These are phyloP conservation scores for Loripinus fragilis DNA, from an alignment of 2,888 invertebrate genomes.

Conservation along the genomic window DNA sequence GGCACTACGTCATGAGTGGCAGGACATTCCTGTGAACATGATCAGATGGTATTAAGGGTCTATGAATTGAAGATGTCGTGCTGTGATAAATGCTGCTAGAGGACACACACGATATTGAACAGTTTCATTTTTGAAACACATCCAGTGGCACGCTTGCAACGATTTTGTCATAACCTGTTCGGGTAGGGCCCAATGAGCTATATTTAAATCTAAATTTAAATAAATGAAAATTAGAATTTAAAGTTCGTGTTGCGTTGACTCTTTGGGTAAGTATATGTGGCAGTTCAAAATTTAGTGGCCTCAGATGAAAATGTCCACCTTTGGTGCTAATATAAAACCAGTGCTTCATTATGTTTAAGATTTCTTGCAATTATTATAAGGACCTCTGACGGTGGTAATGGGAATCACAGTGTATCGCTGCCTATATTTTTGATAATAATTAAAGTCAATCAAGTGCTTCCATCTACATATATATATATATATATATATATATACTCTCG, in stretches of 20 bases:
- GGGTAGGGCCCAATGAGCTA: background rate
- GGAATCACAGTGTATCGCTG: no score
- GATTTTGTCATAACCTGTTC: background rate
- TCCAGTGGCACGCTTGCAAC: background rate
- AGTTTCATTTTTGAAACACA: background rate
- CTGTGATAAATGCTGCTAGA: slow-evolving; percentile 21
- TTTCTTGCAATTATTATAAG: no score
- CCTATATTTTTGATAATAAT: no score
- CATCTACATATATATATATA: no score
- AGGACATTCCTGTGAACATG: slow-evolving; percentile 21
- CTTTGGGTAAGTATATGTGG: background rate
- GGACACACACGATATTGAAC: slow-evolving; percentile 29
- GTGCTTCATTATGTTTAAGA: no score
- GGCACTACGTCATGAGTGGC: slow-evolving; percentile 25
- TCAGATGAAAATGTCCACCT: no score
- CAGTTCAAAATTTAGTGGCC: no score
- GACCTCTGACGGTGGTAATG: no score
- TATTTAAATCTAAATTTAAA: background rate
- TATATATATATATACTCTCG: no score
- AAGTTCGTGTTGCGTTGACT: background rate
- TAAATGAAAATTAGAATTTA: background rate
- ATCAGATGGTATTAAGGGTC: slow-evolving; percentile 23
- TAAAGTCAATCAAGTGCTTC: no score
- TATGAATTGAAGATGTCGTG: slow-evolving; percentile 6
- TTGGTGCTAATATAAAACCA: no score